phyloP scores from a whole-genome alignment of 2,113 vertebrate species.

The Cyrtonyx montezumae region DNA sequence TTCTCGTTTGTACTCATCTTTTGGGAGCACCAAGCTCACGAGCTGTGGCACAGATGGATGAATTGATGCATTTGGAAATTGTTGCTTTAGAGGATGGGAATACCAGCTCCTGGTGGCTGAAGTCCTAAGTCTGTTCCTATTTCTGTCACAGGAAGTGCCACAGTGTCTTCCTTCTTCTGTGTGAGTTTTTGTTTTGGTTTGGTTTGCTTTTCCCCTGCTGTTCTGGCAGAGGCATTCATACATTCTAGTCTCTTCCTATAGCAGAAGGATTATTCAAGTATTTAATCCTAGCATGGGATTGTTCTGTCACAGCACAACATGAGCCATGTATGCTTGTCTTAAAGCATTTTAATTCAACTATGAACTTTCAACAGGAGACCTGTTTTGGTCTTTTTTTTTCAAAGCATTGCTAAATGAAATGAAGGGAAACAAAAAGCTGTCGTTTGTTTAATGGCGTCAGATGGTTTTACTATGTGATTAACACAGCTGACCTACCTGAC shows the following conservation, averaged over 20 bases:
- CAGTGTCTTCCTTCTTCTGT: background rate
- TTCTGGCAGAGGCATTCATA: background rate
- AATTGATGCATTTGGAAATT: slow-evolving; percentile 42
- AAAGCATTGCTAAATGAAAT: background rate
- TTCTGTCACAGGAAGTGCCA: background rate
- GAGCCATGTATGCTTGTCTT: accelerated
- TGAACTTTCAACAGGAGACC: background rate
- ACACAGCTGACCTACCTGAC: background rate
- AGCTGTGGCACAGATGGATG: slow-evolving; percentile 14
- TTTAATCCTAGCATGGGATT: background rate
- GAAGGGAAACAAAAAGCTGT: background rate
- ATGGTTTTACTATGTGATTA: background rate
- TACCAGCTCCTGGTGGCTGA: background rate
- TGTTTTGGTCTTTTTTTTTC: too few relatives aligned
- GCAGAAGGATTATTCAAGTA: background rate
- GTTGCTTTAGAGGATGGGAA: slow-evolving; percentile 50
- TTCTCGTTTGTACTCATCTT: slow-evolving; percentile 13
- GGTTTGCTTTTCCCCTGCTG: background rate
- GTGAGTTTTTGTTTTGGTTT: background rate
- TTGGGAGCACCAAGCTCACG: slow-evolving; percentile 2
- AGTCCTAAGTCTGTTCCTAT: background rate
- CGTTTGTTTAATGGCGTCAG: background rate
- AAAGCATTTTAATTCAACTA: background rate
- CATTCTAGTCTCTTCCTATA: background rate
- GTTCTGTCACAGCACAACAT: background rate